Evolutionary conservation across 1,140 invertebrate genomes (phyloP).

Genomic region (Lanistes nyassanus): DNA sequence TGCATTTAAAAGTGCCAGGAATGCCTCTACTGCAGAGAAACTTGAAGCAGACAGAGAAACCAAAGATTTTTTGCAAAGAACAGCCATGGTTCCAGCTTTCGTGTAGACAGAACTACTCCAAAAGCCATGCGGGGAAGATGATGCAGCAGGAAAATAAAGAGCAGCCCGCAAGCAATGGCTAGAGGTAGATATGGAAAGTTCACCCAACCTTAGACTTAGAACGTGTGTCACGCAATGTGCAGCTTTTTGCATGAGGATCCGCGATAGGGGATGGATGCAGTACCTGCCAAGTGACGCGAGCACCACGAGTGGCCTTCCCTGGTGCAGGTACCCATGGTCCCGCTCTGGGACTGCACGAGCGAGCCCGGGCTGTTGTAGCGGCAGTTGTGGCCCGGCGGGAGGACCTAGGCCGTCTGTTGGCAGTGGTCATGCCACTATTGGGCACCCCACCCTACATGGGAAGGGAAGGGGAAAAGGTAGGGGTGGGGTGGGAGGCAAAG

Average conservation of each 20-base stretch:
- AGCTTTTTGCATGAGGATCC: conserved; percentile 15
- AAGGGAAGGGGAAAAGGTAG: background rate
- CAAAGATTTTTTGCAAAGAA: too few relatives aligned
- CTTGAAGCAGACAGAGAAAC: too few relatives aligned
- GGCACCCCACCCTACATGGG: background rate
- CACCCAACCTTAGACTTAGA: background rate
- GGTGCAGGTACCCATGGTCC: conserved; percentile 65
- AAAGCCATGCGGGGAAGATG: background rate
- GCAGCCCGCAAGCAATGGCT: background rate
- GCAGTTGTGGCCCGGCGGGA: background rate
- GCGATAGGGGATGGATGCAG: background rate
- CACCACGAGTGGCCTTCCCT: conserved; percentile 56
- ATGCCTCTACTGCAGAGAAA: too few relatives aligned
- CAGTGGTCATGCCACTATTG: background rate
- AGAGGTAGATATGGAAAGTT: background rate
- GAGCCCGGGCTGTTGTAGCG: conserved; percentile 28
- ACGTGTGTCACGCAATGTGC: background rate
- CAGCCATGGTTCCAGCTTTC: background rate
- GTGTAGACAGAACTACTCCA: background rate
- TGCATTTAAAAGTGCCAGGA: too few relatives aligned
- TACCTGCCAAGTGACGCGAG: conserved; percentile 62
- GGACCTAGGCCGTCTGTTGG: conserved; percentile 14
- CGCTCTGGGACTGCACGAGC: conserved; percentile 52
- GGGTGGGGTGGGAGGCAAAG: background rate
- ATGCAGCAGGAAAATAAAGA: too few relatives aligned